Conservation (phyloP, 2,888 invertebrate species). For the Bellardia bayeri region DNA sequence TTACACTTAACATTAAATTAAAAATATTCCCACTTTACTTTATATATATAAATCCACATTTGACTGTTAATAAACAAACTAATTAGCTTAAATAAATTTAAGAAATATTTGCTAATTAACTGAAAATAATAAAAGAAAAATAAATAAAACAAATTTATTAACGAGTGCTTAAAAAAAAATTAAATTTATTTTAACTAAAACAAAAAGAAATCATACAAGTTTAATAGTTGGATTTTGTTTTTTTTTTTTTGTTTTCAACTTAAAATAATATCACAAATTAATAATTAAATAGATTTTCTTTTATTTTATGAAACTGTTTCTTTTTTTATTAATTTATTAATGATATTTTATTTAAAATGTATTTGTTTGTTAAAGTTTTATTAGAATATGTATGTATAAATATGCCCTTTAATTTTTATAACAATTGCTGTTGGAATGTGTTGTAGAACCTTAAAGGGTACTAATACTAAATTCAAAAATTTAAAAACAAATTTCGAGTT, state of each 20-base stretch:
- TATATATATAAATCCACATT: background rate
- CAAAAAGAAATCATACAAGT: background rate
- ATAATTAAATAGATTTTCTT: background rate
- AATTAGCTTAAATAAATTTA: background rate
- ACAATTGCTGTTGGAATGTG: background rate
- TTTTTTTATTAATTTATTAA: background rate
- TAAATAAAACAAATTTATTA: slow-evolving; percentile 20
- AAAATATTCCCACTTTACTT: too few species aligned
- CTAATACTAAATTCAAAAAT: too few species aligned
- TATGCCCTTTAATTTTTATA: background rate
- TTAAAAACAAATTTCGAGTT: background rate
- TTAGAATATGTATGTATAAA: background rate
- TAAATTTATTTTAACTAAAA: slow-evolving; percentile 39
- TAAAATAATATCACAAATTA: slow-evolving; percentile 63
- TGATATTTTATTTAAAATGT: background rate
- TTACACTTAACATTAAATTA: too few species aligned
- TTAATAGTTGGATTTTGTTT: background rate
- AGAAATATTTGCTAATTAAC: slow-evolving; percentile 11
- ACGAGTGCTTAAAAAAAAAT: background rate
- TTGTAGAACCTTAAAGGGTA: background rate
- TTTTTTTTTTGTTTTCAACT: slow-evolving; percentile 17
- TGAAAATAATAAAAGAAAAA: slow-evolving; percentile 2
- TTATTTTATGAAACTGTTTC: background rate
- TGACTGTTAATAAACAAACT: background rate
- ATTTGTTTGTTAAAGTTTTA: background rate